Evolutionary conservation across 2,797 vertebrate genomes (phyloP).

Genomic region (Darevskia nairensis): DNA sequence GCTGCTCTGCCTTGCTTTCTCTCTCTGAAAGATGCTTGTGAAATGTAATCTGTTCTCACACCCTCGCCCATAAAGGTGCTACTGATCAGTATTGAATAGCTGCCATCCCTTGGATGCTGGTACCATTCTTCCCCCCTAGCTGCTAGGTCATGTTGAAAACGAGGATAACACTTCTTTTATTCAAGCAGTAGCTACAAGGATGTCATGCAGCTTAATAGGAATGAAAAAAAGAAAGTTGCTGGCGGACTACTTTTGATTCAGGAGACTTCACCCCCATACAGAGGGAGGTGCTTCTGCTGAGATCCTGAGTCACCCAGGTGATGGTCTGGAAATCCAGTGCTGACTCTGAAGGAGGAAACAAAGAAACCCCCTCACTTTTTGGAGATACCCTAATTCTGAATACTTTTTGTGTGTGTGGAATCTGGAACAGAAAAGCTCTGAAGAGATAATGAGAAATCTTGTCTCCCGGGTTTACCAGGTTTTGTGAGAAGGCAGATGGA

Average conservation of each 20-base stretch:
- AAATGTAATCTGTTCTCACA: constrained; percentile 1
- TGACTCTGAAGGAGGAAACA: not conserved
- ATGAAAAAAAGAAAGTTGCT: not conserved
- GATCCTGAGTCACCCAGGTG: constrained; percentile 1
- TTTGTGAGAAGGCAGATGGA: constrained; percentile 48
- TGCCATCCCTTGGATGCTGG: not conserved
- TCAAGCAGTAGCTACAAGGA: not conserved
- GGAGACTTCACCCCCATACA: not conserved
- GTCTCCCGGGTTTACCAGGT: not conserved
- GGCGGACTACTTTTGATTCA: not conserved
- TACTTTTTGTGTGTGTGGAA: constrained; percentile 21
- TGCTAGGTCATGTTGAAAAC: constrained; percentile 33
- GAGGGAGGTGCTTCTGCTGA: constrained; percentile 12
- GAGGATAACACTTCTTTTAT: constrained; percentile 14
- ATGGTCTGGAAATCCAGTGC: constrained; percentile 8
- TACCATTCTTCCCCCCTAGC: not conserved
- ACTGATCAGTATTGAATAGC: constrained; percentile 24
- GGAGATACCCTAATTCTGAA: not conserved
- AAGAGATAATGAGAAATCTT: constrained; percentile 11
- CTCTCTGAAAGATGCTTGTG: constrained; percentile 5
- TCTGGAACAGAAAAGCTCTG: constrained; percentile 7
- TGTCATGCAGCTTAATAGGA: not conserved
- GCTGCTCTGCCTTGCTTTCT: not conserved
- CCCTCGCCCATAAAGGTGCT: not conserved
- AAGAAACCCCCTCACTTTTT: not conserved